A percentile compares a stretch with the other conserved stretches of the same genome.
Conservation (phyloP, 92 coral and sea anemone species). For the Porites lobata region DNA sequence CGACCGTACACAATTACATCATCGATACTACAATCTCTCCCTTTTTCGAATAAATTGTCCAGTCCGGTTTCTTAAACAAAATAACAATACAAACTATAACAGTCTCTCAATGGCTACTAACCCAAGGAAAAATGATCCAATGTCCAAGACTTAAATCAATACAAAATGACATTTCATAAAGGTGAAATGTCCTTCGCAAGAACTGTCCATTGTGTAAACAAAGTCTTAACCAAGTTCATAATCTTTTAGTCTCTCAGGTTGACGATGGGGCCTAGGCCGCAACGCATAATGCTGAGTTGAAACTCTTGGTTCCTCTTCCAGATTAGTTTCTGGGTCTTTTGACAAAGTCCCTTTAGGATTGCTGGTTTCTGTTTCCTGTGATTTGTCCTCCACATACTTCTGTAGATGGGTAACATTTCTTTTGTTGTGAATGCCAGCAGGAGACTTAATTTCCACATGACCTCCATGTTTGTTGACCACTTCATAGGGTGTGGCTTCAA, state of each 20-base stretch:
- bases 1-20: no score
- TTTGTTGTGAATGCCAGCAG: neutral
- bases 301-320: neutral
- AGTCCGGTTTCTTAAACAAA: no score
- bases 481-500: slow-evolving; percentile 25
- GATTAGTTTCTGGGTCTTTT: neutral
- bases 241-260: neutral
- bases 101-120: no score
- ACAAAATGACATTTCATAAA: no score
- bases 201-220: neutral
- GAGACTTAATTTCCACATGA: slow-evolving; percentile 13
- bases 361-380: neutral
- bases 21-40: no score
- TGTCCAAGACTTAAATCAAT: no score
- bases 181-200: no score
- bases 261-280: neutral
- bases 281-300: neutral
- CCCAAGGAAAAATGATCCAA: no score
- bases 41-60: no score
- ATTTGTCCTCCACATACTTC: neutral
- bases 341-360: neutral
- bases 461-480: neutral
- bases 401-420: neutral
- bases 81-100: no score
- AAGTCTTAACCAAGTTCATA: slow-evolving; percentile 1